These are phyloP conservation scores for Sebastes oblongus DNA, from an alignment of 2,797 vertebrate genomes.

Conservation along the genomic window DNA sequence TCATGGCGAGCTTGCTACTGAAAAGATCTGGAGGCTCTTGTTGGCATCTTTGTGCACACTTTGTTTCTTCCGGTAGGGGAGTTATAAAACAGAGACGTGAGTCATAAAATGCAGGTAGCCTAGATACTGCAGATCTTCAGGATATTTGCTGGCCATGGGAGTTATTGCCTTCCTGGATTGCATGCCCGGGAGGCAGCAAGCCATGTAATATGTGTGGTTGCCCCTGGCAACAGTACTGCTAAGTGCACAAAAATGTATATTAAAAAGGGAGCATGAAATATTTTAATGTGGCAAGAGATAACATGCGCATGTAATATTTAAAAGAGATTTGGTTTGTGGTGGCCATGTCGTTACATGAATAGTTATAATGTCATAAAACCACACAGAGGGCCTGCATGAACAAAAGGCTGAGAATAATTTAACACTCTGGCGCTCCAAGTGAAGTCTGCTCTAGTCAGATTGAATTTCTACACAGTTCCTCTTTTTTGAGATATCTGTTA, in stretches of 20 bases:
- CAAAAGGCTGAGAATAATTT: slow-evolving; percentile 1
- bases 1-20: not conserved
- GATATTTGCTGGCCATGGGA: slow-evolving; percentile 66
- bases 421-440: not conserved
- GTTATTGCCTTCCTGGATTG: slow-evolving; percentile 66
- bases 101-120: slow-evolving; percentile 64
- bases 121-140: slow-evolving; percentile 57
- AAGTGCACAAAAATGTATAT: slow-evolving; percentile 50
- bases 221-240: slow-evolving; percentile 63
- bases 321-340: slow-evolving; percentile 4
- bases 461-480: slow-evolving; percentile 2
- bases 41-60: slow-evolving; percentile 16
- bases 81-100: slow-evolving; percentile 66
- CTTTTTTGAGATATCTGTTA: not conserved
- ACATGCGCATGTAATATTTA: not conserved
- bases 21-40: slow-evolving; percentile 21
- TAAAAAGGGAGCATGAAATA: slow-evolving; percentile 26
- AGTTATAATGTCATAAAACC: not conserved
- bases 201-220: slow-evolving; percentile 68
- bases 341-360: not conserved
- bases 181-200: slow-evolving; percentile 52
- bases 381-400: not conserved
- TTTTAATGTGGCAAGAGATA: slow-evolving; percentile 12
- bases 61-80: slow-evolving; percentile 25
- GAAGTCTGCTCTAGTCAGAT: not conserved